Evolutionary conservation across 1,140 invertebrate species (phyloP), one percentile per base, ranked within the genome.

Genomic region (Drosophila ercepeae): DNA sequence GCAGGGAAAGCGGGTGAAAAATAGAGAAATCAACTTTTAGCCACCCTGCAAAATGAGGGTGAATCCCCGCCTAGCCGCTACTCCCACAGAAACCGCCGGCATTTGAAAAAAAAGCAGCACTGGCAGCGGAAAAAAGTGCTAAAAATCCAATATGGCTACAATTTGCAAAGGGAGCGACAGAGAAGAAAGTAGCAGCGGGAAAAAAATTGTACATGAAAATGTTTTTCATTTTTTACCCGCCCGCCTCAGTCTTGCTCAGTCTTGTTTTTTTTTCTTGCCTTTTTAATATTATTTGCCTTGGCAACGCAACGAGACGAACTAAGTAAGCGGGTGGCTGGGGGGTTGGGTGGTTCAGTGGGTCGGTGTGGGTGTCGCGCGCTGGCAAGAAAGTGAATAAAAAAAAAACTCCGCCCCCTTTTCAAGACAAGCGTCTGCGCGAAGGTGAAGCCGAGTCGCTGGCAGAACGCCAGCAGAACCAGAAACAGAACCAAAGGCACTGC

Each of bases 351-450:
- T 2, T 34, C 39, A 51, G 70, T 14, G 45, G 8, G 67, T 55
- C 52, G 63, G 69, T 84, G 75, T 69, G 36, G 36, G 36, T 16
- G 36, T 39, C 36, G 36, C 13, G 14, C 46, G 50, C 23, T 61
- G 57, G 36, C 64, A 75, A 68, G 50, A 69, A 76, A 48, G 59
- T 64, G 65, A 68, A 39, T 41, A 32, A 73, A 86, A 89, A 90
- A 86, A 91, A 90, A 91, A 91, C 89, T 91, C 89, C 89, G 89
- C 89, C 89, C 89, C 79, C 81, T 86, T 86, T 89, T 90, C 58
- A 90, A 91, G 89, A 90, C 89, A 78, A 81, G 79, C 74, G 81
- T 88, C 75, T 82, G 75, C 77, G 86, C 86, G 75, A 86, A 86
- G 81, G 81, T 88, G 16, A 67, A 67, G 63, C 61, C 46, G 36